These are phyloP conservation scores for Drosophila setosimentum DNA, from an alignment of 2,888 invertebrate species.

Conservation along the genomic window DNA sequence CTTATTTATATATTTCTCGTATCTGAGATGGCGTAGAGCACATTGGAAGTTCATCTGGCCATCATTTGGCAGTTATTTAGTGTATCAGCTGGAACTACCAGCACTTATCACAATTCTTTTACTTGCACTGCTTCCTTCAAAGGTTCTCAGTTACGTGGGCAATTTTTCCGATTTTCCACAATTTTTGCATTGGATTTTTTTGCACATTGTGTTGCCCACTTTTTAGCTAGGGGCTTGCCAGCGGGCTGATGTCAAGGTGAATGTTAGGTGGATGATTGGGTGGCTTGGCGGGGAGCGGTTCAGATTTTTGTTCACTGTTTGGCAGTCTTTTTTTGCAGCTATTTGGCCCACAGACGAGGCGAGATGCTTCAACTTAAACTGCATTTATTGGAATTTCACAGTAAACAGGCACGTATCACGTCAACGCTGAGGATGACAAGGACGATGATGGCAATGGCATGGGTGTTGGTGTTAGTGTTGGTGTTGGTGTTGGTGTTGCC, in stretches of 20 bases:
- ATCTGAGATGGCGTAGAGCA: neutral
- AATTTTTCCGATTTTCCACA: conserved; percentile 66
- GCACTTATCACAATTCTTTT: conserved; percentile 2
- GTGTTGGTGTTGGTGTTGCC: neutral
- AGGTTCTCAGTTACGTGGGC: conserved; percentile 53
- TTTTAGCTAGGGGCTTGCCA: conserved; percentile 14
- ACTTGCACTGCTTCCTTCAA: conserved; percentile 1
- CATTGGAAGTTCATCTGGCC: conserved; percentile 8
- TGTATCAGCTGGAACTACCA: conserved; percentile 2
- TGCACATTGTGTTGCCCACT: conserved; percentile 21
- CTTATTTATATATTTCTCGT: no score
- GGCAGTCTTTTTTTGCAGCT: conserved; percentile 15
- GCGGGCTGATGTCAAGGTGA: neutral
- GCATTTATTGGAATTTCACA: conserved; percentile 79
- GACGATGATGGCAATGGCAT: conserved; percentile 7
- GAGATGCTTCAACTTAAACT: conserved; percentile 41
- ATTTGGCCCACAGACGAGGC: conserved; percentile 22
- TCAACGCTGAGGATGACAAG: conserved; percentile 13
- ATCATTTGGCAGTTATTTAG: neutral
- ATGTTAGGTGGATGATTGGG: neutral
- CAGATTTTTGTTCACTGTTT: conserved; percentile 31
- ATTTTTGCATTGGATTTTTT: conserved; percentile 38
- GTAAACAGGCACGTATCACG: conserved; percentile 62
- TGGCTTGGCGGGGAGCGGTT: conserved; percentile 1
- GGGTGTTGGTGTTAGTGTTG: neutral